A percentile compares a stretch with the other conserved stretches of the same genome.
Conservation (phyloP, 2,888 invertebrate species). For the Lycia hirtaria region DNA sequence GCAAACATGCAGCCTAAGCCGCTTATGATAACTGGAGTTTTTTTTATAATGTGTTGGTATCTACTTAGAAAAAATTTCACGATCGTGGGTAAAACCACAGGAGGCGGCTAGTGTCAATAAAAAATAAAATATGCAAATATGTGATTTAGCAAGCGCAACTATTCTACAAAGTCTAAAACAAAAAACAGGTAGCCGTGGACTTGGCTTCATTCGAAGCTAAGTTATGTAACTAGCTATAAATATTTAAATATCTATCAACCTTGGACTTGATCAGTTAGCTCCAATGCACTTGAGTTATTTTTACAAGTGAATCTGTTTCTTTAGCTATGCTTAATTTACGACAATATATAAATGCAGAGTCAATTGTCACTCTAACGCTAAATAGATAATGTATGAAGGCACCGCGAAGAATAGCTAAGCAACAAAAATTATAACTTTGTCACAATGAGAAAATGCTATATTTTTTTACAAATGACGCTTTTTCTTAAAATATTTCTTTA, state of each 20-base stretch:
- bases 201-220: neutral
- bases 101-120: no score
- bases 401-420: neutral
- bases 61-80: no score
- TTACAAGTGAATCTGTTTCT: neutral
- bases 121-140: no score
- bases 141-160: no score
- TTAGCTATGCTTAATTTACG: constrained; percentile 7
- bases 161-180: no score
- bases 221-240: constrained; percentile 1
- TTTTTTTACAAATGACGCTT: neutral
- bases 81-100: no score
- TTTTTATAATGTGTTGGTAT: no score
- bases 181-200: no score
- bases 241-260: constrained; percentile 2
- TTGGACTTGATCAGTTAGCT: constrained; percentile 12
- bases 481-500: neutral
- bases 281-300: constrained; percentile 5
- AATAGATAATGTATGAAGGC: constrained; percentile 9
- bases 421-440: neutral
- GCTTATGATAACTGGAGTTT: no score
- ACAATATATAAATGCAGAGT: constrained; percentile 25
- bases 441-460: neutral
- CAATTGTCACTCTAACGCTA: constrained; percentile 34
- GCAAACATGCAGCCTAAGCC: no score